Evolutionary conservation across 2,113 vertebrate species (phyloP).

Genomic region (Oceanodroma tethys): DNA sequence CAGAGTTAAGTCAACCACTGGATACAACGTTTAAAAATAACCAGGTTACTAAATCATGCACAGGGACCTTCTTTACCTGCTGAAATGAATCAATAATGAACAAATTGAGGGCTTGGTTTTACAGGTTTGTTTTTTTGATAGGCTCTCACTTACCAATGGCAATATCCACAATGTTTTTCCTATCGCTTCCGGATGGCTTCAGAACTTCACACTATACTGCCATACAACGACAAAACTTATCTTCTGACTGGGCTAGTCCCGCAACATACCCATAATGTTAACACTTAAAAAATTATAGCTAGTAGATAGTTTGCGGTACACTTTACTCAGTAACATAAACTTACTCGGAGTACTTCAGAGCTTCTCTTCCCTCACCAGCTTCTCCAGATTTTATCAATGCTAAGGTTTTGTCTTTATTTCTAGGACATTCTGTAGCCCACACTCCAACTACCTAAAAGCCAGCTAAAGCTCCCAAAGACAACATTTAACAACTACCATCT

Average conservation of each 20-base stretch:
- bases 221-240: not conserved
- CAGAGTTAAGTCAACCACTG: not conserved
- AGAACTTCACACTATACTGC: not conserved
- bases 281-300: not conserved
- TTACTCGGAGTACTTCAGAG: not conserved
- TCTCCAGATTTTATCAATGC: not conserved
- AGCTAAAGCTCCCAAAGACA: not conserved
- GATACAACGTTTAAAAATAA: not conserved
- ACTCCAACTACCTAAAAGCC: not conserved
- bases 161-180: not conserved
- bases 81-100: not conserved
- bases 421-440: not conserved
- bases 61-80: not conserved
- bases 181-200: not conserved
- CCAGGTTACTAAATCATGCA: not conserved
- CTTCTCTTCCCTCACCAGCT: not conserved
- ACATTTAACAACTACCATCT: not conserved
- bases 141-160: not conserved
- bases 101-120: not conserved
- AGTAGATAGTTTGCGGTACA: not conserved
- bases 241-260: not conserved
- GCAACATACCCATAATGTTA: not conserved
- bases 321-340: not conserved
- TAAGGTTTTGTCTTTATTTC: not conserved
- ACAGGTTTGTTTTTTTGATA: not conserved